A percentile compares a stretch with the other conserved stretches of the same genome.
These are phyloP conservation scores for Argyrosomus regius DNA, from an alignment of 2,797 vertebrate species.

Conservation along the genomic window DNA sequence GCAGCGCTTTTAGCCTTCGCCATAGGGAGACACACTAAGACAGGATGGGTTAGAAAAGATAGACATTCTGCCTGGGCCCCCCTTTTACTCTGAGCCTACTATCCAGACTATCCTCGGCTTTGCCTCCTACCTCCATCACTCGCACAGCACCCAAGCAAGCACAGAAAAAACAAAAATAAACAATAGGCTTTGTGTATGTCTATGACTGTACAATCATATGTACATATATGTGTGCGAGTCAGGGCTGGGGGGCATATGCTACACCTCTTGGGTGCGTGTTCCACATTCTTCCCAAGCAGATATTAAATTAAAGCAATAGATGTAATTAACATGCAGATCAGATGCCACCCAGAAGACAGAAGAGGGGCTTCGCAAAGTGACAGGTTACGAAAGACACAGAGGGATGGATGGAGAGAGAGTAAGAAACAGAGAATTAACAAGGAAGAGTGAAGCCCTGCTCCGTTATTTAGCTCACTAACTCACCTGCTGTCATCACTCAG, in stretches of 20 bases:
- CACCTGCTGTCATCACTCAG: constrained; percentile 57
- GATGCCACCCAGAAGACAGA: constrained; percentile 55
- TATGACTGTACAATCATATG: constrained; percentile 14
- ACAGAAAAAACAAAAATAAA: constrained; percentile 16
- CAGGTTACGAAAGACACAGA: constrained; percentile 43
- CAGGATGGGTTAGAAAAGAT: constrained; percentile 48
- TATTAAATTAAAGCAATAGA: constrained; percentile 75
- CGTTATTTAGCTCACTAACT: constrained; percentile 58
- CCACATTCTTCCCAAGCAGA: constrained; percentile 67
- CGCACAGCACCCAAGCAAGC: constrained; percentile 17
- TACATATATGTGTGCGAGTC: constrained; percentile 31
- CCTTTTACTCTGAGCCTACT: constrained; percentile 15
- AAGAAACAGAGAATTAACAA: constrained; percentile 40
- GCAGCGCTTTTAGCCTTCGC: constrained; percentile 73
- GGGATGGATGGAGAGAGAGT: constrained; percentile 7
- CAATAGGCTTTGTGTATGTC: constrained; percentile 17
- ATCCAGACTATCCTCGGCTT: constrained; percentile 15
- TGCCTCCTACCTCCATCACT: constrained; percentile 7
- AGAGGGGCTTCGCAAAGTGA: constrained; percentile 43
- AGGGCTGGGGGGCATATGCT: constrained; percentile 49
- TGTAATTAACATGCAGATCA: constrained; percentile 82
- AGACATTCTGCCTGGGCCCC: constrained; percentile 31
- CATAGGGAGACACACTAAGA: constrained; percentile 59
- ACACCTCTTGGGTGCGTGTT: constrained; percentile 65
- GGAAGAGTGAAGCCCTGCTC: constrained; percentile 27